Conservation (phyloP, 92 coral and sea anemone genomes). For the Zoanthus solanderi region DNA sequence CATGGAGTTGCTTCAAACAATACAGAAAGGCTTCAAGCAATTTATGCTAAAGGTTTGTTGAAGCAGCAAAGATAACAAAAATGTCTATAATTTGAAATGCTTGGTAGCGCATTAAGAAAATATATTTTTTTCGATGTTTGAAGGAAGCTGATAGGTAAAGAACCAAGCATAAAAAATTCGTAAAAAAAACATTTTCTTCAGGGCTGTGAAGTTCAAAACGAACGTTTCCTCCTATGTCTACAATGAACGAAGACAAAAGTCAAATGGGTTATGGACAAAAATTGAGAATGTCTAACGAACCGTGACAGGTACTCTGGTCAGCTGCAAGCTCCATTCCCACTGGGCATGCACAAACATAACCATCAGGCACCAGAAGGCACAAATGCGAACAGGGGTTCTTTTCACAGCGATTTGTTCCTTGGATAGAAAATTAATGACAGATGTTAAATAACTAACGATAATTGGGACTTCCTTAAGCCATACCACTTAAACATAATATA, state of each 20-base stretch:
- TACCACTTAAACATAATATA: background rate
- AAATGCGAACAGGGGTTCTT: constrained; percentile 87
- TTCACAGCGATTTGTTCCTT: constrained; percentile 88
- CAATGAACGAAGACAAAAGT: background rate
- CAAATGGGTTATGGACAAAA: background rate
- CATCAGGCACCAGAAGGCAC: constrained; percentile 82
- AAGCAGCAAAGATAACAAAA: too few relatives aligned
- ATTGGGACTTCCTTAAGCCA: background rate
- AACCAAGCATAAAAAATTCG: too few relatives aligned
- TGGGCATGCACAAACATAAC: constrained; percentile 85
- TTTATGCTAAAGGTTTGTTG: too few relatives aligned
- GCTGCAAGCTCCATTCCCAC: constrained; percentile 71
- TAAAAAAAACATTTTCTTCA: too few relatives aligned
- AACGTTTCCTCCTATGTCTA: background rate
- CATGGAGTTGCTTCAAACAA: too few relatives aligned
- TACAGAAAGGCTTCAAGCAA: too few relatives aligned
- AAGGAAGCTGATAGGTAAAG: too few relatives aligned
- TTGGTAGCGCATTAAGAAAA: too few relatives aligned
- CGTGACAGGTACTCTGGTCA: constrained; percentile 68
- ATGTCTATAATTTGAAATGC: too few relatives aligned
- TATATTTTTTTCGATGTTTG: too few relatives aligned
- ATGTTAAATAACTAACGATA: background rate
- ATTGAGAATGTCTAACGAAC: constrained; percentile 42
- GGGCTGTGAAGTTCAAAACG: too few relatives aligned
- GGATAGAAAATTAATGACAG: background rate